Evolutionary conservation across 2,888 invertebrate genomes (phyloP).

Genomic region (Synergus laeviventris): DNA sequence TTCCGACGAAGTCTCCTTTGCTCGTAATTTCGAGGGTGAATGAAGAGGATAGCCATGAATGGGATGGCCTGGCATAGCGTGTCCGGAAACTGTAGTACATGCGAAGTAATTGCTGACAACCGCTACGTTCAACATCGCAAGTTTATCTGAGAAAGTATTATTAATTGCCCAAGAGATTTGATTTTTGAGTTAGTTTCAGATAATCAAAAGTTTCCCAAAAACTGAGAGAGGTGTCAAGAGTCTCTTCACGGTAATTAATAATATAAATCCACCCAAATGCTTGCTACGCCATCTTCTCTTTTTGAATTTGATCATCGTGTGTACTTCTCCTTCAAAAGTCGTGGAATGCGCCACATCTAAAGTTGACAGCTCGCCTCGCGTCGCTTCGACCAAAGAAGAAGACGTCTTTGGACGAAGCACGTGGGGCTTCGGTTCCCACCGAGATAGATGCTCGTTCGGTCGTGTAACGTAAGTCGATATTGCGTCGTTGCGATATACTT

Average conservation of each 20-base stretch:
- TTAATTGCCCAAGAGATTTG: not conserved
- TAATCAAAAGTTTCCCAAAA: no score
- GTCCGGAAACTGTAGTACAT: conserved; percentile 36
- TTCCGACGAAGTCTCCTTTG: conserved; percentile 34
- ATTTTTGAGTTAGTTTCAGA: not conserved
- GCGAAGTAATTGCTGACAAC: conserved; percentile 34
- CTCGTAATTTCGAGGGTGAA: conserved; percentile 67
- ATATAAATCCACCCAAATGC: no score
- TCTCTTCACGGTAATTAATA: no score
- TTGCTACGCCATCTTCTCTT: no score
- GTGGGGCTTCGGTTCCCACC: conserved; percentile 76
- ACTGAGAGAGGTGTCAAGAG: no score
- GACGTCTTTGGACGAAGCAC: conserved; percentile 49
- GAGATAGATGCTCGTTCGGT: conserved; percentile 74
- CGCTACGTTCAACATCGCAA: not conserved
- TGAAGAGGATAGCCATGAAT: conserved; percentile 57
- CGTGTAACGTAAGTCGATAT: conserved; percentile 75
- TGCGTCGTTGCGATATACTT: conserved; percentile 71
- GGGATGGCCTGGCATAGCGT: conserved; percentile 36
- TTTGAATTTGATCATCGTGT: not conserved
- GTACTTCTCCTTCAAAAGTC: not conserved
- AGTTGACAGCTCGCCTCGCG: not conserved
- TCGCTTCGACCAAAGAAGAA: conserved; percentile 41
- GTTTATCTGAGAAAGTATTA: conserved; percentile 20
- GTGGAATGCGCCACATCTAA: not conserved